Evolutionary conservation across 1,140 invertebrate genomes (phyloP).

Genomic region (Cecropterus lyciades): DNA sequence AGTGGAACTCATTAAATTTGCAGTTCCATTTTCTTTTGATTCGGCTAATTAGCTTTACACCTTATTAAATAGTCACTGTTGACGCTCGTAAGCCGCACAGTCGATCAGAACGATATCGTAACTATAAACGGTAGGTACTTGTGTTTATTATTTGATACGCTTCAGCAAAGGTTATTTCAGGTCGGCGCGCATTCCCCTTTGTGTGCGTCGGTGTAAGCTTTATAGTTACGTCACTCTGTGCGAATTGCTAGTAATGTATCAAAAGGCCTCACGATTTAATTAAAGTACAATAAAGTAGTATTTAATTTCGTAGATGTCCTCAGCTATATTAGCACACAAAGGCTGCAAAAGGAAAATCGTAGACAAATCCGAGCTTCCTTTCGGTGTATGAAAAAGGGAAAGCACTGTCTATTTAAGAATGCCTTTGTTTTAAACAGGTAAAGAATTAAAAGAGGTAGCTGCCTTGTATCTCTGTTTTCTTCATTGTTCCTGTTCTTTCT

Average conservation of each 20-base stretch:
- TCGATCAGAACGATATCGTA: constrained; percentile 3
- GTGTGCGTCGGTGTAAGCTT: constrained; percentile 3
- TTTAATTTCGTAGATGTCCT: constrained; percentile 1
- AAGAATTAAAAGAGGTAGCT: constrained; percentile 35
- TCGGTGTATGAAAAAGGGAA: constrained; percentile 30
- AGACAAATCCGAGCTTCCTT: constrained; percentile 31
- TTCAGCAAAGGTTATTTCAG: constrained; percentile 10
- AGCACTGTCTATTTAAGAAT: constrained; percentile 36
- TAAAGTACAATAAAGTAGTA: neutral
- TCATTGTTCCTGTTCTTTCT: constrained; percentile 30
- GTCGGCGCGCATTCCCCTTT: constrained; percentile 4
- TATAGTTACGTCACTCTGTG: neutral
- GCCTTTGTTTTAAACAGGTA: constrained; percentile 34
- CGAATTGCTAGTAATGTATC: constrained; percentile 8
- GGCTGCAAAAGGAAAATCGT: constrained; percentile 23
- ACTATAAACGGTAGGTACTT: constrained; percentile 13
- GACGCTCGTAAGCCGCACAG: neutral
- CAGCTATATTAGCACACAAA: constrained; percentile 9
- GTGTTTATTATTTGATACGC: constrained; percentile 19
- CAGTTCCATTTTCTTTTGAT: neutral
- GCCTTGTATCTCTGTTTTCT: constrained; percentile 33
- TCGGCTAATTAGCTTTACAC: neutral
- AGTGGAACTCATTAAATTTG: constrained; percentile 6
- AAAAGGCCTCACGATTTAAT: constrained; percentile 2
- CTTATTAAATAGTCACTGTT: constrained; percentile 1